phyloP scores from a whole-genome alignment of 2,113 vertebrate species.

The Carassius gibelio region DNA sequence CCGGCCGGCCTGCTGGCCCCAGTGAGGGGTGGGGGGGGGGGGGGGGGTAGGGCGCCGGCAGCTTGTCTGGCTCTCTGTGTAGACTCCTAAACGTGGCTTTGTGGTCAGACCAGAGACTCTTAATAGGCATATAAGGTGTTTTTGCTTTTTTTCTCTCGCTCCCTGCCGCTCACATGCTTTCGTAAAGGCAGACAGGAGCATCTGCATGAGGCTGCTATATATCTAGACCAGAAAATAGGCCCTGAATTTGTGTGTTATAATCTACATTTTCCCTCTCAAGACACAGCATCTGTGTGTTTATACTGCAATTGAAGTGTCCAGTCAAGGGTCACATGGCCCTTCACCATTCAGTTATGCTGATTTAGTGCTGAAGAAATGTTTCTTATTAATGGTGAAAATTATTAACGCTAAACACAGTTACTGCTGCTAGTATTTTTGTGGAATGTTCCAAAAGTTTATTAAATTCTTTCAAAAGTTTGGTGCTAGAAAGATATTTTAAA shows the following conservation, averaged over 20 bases:
- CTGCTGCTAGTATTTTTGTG: background rate
- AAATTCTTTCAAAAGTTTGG: too few relatives aligned
- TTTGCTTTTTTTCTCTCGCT: conserved; percentile 37
- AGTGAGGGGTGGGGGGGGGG: conserved; percentile 47
- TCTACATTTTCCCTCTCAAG: conserved; percentile 44
- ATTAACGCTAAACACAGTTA: background rate
- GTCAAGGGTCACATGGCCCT: background rate
- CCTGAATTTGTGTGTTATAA: conserved; percentile 40
- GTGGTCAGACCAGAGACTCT: conserved; percentile 78
- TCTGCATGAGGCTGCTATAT: conserved; percentile 58
- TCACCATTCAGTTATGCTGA: background rate
- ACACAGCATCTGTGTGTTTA: background rate
- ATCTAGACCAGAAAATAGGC: conserved; percentile 21
- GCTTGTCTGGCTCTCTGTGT: conserved; percentile 80
- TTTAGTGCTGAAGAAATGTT: background rate
- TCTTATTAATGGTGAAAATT: background rate
- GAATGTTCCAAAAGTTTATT: background rate
- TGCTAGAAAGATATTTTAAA: too few relatives aligned
- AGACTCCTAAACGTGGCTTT: conserved; percentile 81
- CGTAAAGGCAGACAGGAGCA: conserved; percentile 45
- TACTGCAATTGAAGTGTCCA: background rate
- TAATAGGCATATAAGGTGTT: conserved; percentile 79
- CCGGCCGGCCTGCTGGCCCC: conserved; percentile 63
- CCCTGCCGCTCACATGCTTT: conserved; percentile 49
- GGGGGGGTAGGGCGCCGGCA: conserved; percentile 71